A percentile compares a stretch with the other conserved stretches of the same genome.
Evolutionary conservation across 2,888 invertebrate genomes (phyloP).

Genomic region (Nowickia ferox): DNA sequence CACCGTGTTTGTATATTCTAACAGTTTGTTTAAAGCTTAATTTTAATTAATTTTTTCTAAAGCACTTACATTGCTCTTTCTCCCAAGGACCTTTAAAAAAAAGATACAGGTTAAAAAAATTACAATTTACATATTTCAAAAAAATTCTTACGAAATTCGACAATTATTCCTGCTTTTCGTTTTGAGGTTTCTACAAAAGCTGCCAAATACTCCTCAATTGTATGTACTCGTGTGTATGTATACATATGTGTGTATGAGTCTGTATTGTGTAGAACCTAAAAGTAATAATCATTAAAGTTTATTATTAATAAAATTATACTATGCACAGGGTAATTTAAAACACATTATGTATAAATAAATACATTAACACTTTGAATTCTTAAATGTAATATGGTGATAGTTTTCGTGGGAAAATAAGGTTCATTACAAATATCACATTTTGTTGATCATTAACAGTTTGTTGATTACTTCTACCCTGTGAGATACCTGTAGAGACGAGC

Average conservation of each 20-base stretch:
- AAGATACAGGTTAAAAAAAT: too few species aligned
- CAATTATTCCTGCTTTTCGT: too few species aligned
- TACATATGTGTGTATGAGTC: background rate
- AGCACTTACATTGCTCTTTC: too few species aligned
- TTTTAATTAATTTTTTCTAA: too few species aligned
- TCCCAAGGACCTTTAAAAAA: too few species aligned
- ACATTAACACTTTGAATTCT: background rate
- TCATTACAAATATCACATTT: too few species aligned
- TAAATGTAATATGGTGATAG: background rate
- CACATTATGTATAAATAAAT: background rate
- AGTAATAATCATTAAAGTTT: conserved; percentile 2
- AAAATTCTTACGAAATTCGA: too few species aligned
- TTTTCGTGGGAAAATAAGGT: background rate
- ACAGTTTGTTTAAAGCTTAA: too few species aligned
- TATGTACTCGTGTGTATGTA: background rate
- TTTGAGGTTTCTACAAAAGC: too few species aligned
- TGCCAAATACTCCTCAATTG: too few species aligned
- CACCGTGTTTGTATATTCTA: too few species aligned
- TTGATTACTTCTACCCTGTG: conserved; percentile 89
- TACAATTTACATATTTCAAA: too few species aligned
- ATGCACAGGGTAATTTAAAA: background rate
- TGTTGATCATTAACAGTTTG: conserved; percentile 58
- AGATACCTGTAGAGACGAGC: conserved; percentile 99
- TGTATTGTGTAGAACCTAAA: background rate
- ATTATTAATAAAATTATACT: background rate